Evolutionary conservation across 2,797 vertebrate species (phyloP).

Genomic region (Aphelocoma californica): DNA sequence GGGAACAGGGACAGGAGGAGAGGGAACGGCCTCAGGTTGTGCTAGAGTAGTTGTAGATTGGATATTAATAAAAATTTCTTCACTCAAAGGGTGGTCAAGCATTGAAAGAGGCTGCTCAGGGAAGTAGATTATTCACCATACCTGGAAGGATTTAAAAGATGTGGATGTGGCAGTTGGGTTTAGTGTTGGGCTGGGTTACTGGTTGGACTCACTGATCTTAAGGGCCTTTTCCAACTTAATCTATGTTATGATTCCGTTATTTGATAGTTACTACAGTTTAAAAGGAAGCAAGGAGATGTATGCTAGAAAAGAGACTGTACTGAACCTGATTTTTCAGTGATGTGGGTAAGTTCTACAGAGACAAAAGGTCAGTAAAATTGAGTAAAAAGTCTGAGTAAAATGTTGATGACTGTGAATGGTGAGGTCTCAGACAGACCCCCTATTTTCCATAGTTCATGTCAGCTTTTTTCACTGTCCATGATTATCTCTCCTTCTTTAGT

Average conservation of each 20-base stretch:
- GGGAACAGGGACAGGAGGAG: fast-evolving
- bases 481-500: background rate
- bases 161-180: background rate
- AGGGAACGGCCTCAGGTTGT: background rate
- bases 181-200: background rate
- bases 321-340: background rate
- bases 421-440: background rate
- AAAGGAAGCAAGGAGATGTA: fast-evolving
- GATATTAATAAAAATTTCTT: background rate
- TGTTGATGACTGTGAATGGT: background rate
- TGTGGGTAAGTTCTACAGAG: background rate
- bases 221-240: background rate
- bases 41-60: background rate
- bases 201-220: background rate
- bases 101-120: background rate
- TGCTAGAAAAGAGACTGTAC: background rate
- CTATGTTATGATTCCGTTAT: background rate
- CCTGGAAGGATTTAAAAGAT: background rate
- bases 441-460: background rate
- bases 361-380: background rate
- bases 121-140: background rate
- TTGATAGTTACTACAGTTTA: background rate
- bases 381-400: background rate
- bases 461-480: background rate
- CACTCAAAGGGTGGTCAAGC: background rate